phyloP scores from a whole-genome alignment of 2,888 invertebrate species.

The Tipula unca region DNA sequence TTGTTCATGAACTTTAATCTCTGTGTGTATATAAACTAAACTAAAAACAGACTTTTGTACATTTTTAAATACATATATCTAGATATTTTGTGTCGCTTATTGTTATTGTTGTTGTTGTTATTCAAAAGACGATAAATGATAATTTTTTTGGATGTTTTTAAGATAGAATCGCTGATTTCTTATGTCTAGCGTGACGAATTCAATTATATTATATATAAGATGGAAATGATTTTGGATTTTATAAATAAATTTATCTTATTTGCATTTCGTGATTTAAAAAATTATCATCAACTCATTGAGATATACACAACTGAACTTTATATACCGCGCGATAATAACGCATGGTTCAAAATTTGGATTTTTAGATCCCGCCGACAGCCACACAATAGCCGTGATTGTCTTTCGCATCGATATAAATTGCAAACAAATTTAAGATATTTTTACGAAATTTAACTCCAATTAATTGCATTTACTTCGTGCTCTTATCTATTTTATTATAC shows the following conservation, averaged over 20 bases:
- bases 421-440: background rate
- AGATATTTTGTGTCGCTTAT: background rate
- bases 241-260: background rate
- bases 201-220: background rate
- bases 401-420: background rate
- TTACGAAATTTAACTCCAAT: background rate
- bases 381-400: background rate
- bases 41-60: background rate
- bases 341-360: background rate
- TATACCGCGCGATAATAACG: background rate
- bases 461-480: background rate
- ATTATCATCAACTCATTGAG: background rate
- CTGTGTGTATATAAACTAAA: background rate
- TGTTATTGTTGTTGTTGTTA: background rate
- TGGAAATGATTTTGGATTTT: background rate
- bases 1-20: conserved; percentile 2
- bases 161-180: background rate
- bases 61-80: background rate
- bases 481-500: too few relatives aligned
- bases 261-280: background rate
- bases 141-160: background rate
- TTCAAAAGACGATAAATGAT: background rate
- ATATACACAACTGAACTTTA: too few relatives aligned
- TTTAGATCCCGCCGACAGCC: background rate
- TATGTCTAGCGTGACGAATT: background rate